Conservation (phyloP, 2,113 vertebrate genomes). For the Melierax canorus region DNA sequence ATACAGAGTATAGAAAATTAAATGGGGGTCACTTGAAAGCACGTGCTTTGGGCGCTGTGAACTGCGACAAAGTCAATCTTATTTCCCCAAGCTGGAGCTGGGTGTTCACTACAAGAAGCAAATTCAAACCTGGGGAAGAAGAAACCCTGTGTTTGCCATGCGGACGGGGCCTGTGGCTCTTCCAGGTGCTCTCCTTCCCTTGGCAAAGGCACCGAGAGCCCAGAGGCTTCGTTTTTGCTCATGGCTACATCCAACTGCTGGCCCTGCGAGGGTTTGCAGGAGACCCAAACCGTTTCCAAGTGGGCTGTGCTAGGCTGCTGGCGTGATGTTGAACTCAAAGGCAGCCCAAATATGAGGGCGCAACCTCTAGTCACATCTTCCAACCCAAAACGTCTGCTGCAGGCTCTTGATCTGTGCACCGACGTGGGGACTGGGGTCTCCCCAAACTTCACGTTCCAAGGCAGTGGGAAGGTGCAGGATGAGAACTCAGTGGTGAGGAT, state of each 20-base stretch:
- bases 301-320: neutral
- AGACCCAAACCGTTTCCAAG: fast-evolving
- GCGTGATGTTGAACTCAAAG: neutral
- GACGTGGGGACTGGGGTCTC: fast-evolving
- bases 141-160: fast-evolving
- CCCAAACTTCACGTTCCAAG: neutral
- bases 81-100: neutral
- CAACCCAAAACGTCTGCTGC: neutral
- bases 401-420: neutral
- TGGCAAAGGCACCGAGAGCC: neutral
- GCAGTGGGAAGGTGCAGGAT: neutral
- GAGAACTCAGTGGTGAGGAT: no score
- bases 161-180: neutral
- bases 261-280: neutral
- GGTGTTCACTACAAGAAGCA: neutral
- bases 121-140: neutral
- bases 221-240: neutral
- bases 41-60: fast-evolving
- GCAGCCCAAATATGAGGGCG: neutral
- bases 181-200: neutral
- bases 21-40: neutral
- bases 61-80: fast-evolving
- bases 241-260: no score
- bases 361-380: neutral
- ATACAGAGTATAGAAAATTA: neutral